These are phyloP conservation scores for Glossosoma conforme DNA, from an alignment of 1,140 invertebrate genomes.

Conservation along the genomic window DNA sequence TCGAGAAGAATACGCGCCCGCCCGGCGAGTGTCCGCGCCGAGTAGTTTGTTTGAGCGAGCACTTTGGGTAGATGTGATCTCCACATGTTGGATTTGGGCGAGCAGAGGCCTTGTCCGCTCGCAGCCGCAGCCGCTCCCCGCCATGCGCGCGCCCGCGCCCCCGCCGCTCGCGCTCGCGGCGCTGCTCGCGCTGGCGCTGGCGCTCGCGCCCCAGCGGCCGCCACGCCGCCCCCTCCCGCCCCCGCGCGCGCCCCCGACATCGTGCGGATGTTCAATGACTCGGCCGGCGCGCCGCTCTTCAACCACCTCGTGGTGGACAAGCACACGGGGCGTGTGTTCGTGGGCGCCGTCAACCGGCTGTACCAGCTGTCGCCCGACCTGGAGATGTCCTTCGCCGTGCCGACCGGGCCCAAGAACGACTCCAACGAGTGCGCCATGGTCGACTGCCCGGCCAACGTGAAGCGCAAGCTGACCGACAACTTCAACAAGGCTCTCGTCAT, in stretches of 20 bases:
- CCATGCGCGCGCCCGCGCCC: conserved; percentile 33
- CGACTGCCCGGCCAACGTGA: conserved; percentile 69
- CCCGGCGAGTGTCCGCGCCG: conserved; percentile 2
- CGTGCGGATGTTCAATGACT: conserved; percentile 60
- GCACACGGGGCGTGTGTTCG: conserved; percentile 85
- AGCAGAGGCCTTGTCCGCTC: background rate
- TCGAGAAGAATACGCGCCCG: conserved; percentile 15
- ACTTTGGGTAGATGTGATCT: conserved; percentile 3
- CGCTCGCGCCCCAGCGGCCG: background rate
- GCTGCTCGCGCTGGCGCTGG: conserved; percentile 4
- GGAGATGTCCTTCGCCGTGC: conserved; percentile 66
- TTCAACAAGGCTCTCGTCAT: conserved; percentile 95
- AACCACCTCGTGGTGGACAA: conserved; percentile 90
- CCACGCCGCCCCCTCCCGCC: conserved; percentile 28
- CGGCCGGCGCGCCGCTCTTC: conserved; percentile 53
- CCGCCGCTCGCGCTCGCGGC: conserved; percentile 4
- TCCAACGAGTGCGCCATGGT: conserved; percentile 83
- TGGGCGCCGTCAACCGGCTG: conserved; percentile 90
- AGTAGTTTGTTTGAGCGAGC: conserved; percentile 3
- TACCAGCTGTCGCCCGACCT: conserved; percentile 89
- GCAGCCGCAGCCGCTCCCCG: conserved; percentile 25
- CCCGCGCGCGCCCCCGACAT: conserved; percentile 53
- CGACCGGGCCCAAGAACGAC: conserved; percentile 87
- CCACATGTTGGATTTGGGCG: conserved; percentile 15
- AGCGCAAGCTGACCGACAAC: conserved; percentile 77